These are phyloP conservation scores for Drosophila orosa DNA, from an alignment of 1,140 invertebrate genomes.

Conservation along the genomic window DNA sequence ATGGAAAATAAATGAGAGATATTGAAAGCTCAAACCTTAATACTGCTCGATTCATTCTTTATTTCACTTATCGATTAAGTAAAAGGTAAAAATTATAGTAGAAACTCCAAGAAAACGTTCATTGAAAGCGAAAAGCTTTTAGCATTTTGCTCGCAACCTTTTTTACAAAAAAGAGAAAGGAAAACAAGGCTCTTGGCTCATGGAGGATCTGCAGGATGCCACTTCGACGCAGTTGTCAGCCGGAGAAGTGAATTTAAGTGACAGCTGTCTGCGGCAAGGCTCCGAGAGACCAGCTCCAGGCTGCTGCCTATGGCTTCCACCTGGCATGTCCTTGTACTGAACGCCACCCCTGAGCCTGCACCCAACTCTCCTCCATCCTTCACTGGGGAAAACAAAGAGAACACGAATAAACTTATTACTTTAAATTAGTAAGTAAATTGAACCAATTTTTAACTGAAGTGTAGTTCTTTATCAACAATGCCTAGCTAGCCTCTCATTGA, in stretches of 20 bases:
- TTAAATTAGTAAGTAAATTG: not conserved
- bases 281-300: not conserved
- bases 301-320: not conserved
- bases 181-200: not conserved
- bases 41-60: not conserved
- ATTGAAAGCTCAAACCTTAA: not conserved
- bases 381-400: not conserved
- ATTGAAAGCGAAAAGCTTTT: constrained; percentile 73
- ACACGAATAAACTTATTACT: too few relatives aligned
- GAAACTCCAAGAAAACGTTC: constrained; percentile 33
- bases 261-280: constrained; percentile 63
- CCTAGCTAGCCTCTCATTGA: not conserved
- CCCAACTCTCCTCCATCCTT: not conserved
- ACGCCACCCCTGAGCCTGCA: not conserved
- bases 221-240: constrained; percentile 51
- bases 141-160: constrained; percentile 40
- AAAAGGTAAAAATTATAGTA: not conserved
- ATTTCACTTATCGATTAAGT: constrained; percentile 6
- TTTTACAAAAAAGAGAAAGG: not conserved
- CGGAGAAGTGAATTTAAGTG: constrained; percentile 66
- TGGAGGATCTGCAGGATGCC: constrained; percentile 22
- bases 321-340: not conserved
- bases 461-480: not conserved
- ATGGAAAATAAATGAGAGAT: not conserved
- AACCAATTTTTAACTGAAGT: not conserved